phyloP scores from a whole-genome alignment of 2,888 invertebrate genomes.

The Caenorhabditis virilis region DNA sequence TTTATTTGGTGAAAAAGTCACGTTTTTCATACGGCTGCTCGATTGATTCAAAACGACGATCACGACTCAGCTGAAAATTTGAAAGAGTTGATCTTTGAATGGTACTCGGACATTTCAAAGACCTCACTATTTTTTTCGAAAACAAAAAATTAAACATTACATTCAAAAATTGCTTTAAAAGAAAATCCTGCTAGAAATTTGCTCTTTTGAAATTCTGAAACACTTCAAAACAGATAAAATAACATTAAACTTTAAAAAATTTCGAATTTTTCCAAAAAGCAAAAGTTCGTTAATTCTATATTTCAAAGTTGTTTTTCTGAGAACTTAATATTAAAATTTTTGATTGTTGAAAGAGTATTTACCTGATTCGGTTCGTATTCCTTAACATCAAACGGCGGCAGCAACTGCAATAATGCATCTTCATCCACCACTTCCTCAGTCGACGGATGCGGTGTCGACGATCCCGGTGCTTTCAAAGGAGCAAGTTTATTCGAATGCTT shows the following conservation, averaged over 20 bases:
- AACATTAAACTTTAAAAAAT: too few relatives aligned
- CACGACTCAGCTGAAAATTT: neutral
- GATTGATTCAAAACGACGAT: conserved; percentile 8
- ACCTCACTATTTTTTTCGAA: neutral
- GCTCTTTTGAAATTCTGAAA: neutral
- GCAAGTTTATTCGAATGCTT: conserved; percentile 1
- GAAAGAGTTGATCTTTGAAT: neutral
- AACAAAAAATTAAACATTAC: neutral
- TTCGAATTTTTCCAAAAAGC: too few relatives aligned
- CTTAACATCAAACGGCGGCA: neutral
- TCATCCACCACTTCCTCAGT: neutral
- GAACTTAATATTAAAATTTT: neutral
- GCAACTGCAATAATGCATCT: neutral
- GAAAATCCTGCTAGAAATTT: neutral
- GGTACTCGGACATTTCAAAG: neutral
- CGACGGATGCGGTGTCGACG: neutral
- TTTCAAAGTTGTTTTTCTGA: neutral
- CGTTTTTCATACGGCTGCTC: conserved; percentile 16
- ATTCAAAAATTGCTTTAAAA: neutral
- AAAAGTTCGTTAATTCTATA: too few relatives aligned
- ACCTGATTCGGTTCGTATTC: neutral
- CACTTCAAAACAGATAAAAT: too few relatives aligned
- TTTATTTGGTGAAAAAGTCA: too few relatives aligned
- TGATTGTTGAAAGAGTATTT: neutral
- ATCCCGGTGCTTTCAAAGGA: neutral